These are phyloP conservation scores for Orchestia grillus DNA, from an alignment of 1,140 invertebrate genomes.

Conservation along the genomic window DNA sequence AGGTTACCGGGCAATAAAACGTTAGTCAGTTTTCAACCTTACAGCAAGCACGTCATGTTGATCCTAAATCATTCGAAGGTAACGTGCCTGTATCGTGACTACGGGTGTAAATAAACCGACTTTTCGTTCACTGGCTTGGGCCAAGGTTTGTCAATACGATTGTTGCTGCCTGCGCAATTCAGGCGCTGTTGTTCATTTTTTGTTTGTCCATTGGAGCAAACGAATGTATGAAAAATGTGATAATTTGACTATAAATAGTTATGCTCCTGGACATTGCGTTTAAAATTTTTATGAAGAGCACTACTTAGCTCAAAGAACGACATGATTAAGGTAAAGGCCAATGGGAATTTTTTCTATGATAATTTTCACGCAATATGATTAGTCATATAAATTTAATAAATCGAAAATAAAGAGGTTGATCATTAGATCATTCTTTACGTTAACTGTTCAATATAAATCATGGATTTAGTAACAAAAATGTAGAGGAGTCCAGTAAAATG, in stretches of 20 bases:
- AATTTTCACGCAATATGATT: not conserved
- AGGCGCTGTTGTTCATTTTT: not conserved
- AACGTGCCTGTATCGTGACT: not conserved
- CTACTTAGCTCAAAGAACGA: not conserved
- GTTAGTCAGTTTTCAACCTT: not conserved
- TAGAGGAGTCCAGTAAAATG: not conserved
- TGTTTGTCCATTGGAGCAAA: not conserved
- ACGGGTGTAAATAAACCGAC: not conserved
- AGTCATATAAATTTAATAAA: too few relatives aligned
- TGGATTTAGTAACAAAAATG: not conserved
- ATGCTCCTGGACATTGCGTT: not conserved
- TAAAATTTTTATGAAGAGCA: not conserved
- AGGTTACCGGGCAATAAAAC: too few relatives aligned
- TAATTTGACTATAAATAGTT: not conserved
- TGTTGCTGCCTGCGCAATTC: not conserved
- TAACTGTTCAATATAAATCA: not conserved
- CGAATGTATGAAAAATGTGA: not conserved
- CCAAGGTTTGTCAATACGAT: not conserved
- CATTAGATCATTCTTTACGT: not conserved
- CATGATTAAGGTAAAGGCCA: not conserved
- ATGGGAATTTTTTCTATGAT: not conserved
- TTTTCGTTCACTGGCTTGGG: not conserved
- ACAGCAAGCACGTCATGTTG: not conserved
- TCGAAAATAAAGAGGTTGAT: not conserved
- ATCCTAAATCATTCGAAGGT: not conserved